Percentiles rank a stretch among this genome's conserved stretches.
phyloP scores from a whole-genome alignment of 2,797 vertebrate genomes.

The Pseudomugil gertrudae region DNA sequence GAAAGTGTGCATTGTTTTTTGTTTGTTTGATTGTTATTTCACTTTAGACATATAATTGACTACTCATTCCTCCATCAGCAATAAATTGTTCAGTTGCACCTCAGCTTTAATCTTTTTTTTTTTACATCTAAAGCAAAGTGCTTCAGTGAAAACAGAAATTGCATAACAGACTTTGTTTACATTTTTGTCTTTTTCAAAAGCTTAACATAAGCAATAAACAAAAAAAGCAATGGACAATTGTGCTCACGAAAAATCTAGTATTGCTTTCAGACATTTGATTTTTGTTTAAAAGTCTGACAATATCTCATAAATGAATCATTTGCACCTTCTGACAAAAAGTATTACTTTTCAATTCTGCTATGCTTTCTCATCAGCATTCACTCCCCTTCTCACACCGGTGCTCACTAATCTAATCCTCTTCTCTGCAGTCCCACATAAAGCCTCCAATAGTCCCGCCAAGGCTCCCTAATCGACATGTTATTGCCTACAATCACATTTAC shows the following conservation, averaged over 20 bases:
- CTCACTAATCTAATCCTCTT: conserved; percentile 87
- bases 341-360: conserved; percentile 50
- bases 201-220: background rate
- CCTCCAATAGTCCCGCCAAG: conserved; percentile 88
- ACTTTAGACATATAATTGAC: background rate
- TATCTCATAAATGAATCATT: background rate
- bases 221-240: background rate
- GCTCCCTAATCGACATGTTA: conserved; percentile 94
- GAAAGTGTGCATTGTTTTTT: background rate
- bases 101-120: background rate
- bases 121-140: background rate
- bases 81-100: background rate
- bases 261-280: background rate
- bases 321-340: conserved; percentile 18
- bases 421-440: conserved; percentile 91
- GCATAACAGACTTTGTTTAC: background rate
- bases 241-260: background rate
- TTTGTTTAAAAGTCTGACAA: background rate
- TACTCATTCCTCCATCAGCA: background rate
- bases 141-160: background rate
- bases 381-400: conserved; percentile 73
- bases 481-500: conserved; percentile 96
- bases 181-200: background rate
- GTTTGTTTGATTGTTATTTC: background rate
- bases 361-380: conserved; percentile 73